Base-by-base conservation (phyloP, 2,113 vertebrate genomes). In the Semnornis frantzii region DNA sequence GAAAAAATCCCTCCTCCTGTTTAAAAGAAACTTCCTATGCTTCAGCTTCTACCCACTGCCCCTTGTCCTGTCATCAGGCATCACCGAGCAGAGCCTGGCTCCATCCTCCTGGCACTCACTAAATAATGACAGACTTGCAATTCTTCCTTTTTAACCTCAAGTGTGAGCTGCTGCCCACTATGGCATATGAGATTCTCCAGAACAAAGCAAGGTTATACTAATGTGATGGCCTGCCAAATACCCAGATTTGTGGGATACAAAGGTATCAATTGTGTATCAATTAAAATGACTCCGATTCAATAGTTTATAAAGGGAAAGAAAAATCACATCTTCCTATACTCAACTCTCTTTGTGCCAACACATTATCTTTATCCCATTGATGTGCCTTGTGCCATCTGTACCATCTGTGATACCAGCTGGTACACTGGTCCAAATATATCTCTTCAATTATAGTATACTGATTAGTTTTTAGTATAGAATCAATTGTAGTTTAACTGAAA, bases 371-470 rank as follows among this genome's bases (percentile, higher is more conserved):
- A 82, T 82, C 55, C 93, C 80, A 97, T 97, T 95, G 96, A 96
- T 94, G 57, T 96, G 92, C 70, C 82, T 84, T 90, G 72, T 88
- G 78, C 96, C 96, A 97, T 97, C 96, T 97, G 97, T 88, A 92
- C 96, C 94, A 97, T 97, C 95, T 93, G 95, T 88, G 81, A 94
- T 87, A 95, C 96, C 97, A 98, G 96, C 96, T 98, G 97, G 93
- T 91, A 93, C 54, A 50, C n/a, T 72, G 48, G 57, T 93, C 86
- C 79, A 96, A 96, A 97, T 97, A 97, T 97, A 97, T 73, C 94
- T 96, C 79, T 81, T 95, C 91, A 95, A 89, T 95, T 96, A 91
- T 90, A 94, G 88, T 94, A 90, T 83, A 88, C 88, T 87, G 95
- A 97, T 97, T 96, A 94, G 46, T 73, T 94, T 97, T 97, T 94